A percentile compares a stretch with the other conserved stretches of the same genome.
Conservation (phyloP, 2,888 invertebrate species). For the Nomada fucata region DNA sequence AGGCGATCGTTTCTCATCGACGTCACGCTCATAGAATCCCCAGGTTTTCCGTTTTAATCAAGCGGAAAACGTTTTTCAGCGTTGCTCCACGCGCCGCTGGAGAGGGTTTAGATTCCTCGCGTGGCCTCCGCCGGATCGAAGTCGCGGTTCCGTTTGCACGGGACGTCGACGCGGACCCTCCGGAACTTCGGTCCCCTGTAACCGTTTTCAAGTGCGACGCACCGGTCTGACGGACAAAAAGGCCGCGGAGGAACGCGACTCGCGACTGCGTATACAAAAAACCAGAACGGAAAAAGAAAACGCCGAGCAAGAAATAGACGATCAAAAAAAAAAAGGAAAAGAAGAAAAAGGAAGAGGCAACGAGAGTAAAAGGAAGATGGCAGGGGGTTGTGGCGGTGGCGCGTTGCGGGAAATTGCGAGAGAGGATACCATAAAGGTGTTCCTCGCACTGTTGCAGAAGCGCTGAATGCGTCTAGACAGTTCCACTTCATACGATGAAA, state of each 20-base stretch:
- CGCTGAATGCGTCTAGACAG: slow-evolving; percentile 80
- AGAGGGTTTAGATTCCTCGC: slow-evolving; percentile 33
- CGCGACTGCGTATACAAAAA: slow-evolving; percentile 1
- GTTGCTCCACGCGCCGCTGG: not conserved
- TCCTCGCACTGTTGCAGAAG: slow-evolving; percentile 67
- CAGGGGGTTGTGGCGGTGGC: not conserved
- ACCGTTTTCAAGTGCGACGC: slow-evolving; percentile 55
- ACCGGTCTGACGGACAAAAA: slow-evolving; percentile 46
- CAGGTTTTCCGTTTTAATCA: slow-evolving; percentile 45
- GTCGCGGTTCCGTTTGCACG: slow-evolving; percentile 17
- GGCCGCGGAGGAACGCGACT: slow-evolving; percentile 32
- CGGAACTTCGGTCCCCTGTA: slow-evolving; percentile 17
- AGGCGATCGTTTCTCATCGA: slow-evolving; percentile 27
- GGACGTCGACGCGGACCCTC: slow-evolving; percentile 28
- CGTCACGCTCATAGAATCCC: not conserved
- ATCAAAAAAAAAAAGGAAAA: slow-evolving; percentile 36
- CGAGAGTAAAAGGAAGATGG: not conserved
- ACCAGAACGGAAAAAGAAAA: slow-evolving; percentile 4
- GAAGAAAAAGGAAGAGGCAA: slow-evolving; percentile 6
- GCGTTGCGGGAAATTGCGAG: slow-evolving; percentile 64
- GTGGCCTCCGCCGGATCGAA: slow-evolving; percentile 43
- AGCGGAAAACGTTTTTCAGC: slow-evolving; percentile 50
- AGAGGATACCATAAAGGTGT: slow-evolving; percentile 71
- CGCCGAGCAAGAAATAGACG: slow-evolving; percentile 33
- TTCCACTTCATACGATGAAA: slow-evolving; percentile 80